These are phyloP conservation scores for Tauraco erythrolophus DNA, from an alignment of 2,113 vertebrate genomes.

Conservation along the genomic window DNA sequence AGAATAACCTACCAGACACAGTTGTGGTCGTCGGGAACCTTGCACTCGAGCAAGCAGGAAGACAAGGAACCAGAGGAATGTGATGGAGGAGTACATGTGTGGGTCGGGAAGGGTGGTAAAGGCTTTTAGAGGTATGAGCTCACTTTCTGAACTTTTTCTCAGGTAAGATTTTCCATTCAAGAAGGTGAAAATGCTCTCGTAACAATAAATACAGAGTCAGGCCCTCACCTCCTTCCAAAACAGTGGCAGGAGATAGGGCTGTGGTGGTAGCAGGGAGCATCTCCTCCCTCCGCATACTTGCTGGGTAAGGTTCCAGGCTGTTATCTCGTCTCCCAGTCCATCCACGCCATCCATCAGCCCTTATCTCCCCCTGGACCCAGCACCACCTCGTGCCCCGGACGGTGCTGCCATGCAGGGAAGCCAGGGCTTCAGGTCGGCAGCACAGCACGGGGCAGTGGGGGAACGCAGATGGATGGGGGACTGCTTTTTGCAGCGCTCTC, in stretches of 20 bases:
- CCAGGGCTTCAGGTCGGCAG: accelerated
- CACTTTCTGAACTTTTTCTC: neutral
- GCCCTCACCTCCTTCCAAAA: neutral
- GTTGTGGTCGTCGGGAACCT: accelerated
- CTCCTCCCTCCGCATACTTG: conserved; percentile 16
- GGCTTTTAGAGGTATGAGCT: neutral
- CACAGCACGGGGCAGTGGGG: accelerated
- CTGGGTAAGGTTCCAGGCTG: neutral
- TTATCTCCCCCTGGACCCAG: neutral
- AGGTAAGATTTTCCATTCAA: neutral
- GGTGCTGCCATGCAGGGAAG: accelerated
- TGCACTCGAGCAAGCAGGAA: accelerated
- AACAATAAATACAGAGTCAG: neutral
- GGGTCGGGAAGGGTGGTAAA: accelerated
- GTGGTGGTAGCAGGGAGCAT: neutral
- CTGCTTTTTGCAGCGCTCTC: accelerated
- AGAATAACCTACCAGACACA: neutral
- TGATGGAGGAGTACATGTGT: neutral
- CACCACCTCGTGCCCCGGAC: accelerated
- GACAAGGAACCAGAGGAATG: neutral
- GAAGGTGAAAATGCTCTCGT: neutral
- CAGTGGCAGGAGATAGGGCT: neutral
- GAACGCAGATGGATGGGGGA: accelerated
- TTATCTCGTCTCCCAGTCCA: neutral
- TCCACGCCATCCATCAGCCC: neutral